Evolutionary conservation across 30 jellyfish, hydroid and myxozoan species (phyloP), one percentile per base, ranked within the genome.

Genomic region (Rhopilema esculentum): DNA sequence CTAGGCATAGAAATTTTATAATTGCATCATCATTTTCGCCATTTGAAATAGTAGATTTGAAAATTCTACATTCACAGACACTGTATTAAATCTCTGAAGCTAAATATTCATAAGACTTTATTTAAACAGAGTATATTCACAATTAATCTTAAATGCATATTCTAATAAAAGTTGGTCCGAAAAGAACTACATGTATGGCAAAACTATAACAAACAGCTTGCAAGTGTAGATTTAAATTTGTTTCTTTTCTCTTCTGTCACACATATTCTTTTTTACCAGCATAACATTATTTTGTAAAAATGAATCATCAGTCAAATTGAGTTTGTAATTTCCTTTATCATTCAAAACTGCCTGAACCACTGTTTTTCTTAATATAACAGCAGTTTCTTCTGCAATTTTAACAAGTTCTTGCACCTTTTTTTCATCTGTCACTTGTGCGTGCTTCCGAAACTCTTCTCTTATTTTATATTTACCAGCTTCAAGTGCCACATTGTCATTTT

Each of bases 401-500:
- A 71, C 87, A 27, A 81, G 87, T 24, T 82, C 64, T 61, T 25
- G 50, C 4, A 89, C 77, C 40, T 74, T 79, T 4, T 73, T 51
- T 4, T 20, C 57, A 30, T 75, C 83, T 57, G 2, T 66, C 22
- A 48, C 91, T 0, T 22, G 27, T 9, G 82, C 61, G 69, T 89
- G 83, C 63, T 82, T 82, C 48, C 97, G 75, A 70, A 89, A 89
- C 62, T 89, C 97, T 32, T 82, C 90, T 66, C 93, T 82, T 21
- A 89, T 89, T 66, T 89, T 89, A 62, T 66, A 74, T 82, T 82
- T 82, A 21, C 93, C 93, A 68, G 97, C 93, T 32, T 89, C 93
- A 30, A 89, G 66, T 16, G 97, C 97, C 27, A 81, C 88, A 6
- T 40, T 40, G 51, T 89, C 97, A 82, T 88, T 79, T 24, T 75